These are phyloP conservation scores for Poecile montanus DNA, from an alignment of 2,797 vertebrate species.

Conservation along the genomic window DNA sequence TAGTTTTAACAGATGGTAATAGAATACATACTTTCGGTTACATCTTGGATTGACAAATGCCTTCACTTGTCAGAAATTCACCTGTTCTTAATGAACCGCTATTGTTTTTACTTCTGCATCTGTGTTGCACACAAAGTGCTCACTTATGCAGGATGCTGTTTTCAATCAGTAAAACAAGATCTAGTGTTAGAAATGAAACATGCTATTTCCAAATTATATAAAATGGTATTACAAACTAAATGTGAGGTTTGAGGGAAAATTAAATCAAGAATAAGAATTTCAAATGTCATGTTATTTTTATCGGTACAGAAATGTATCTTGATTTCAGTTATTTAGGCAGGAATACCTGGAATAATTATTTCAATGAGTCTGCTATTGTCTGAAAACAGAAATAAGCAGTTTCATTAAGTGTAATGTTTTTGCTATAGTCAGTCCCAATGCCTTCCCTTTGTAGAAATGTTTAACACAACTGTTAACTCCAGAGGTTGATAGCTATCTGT, in stretches of 20 bases:
- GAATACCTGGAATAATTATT: not conserved
- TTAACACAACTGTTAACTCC: not conserved
- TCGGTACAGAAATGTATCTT: not conserved
- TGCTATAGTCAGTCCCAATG: not conserved
- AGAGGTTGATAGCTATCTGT: not conserved
- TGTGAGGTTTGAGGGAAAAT: not conserved
- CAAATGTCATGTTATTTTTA: not conserved
- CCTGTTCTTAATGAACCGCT: not conserved
- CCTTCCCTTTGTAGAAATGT: not conserved
- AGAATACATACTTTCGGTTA: not conserved
- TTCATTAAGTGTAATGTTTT: not conserved
- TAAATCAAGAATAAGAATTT: not conserved
- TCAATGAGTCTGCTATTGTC: not conserved
- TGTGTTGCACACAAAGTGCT: not conserved
- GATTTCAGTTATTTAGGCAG: not conserved
- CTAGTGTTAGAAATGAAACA: not conserved
- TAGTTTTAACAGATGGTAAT: not conserved
- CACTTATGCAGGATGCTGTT: not conserved
- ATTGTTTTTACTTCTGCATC: not conserved
- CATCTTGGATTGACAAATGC: not conserved
- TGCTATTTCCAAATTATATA: not conserved
- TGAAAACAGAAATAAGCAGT: not conserved
- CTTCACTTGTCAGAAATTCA: not conserved
- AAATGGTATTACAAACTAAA: not conserved
- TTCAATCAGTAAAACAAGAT: not conserved